Conservation (phyloP, 1,140 invertebrate genomes). For the Rhysida immarginata region DNA sequence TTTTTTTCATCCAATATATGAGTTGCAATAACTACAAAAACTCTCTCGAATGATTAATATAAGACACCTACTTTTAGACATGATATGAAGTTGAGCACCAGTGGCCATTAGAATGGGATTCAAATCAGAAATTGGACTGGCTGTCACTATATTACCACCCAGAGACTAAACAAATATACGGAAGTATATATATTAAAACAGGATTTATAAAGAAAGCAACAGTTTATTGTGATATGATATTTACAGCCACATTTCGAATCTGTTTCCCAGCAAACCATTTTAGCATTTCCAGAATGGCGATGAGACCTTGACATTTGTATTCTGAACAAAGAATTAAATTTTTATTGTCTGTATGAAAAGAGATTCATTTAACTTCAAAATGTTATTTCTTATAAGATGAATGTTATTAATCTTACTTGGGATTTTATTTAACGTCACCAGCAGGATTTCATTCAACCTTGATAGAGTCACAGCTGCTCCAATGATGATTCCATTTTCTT, state of each 20-base stretch:
- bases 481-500: slow-evolving; percentile 43
- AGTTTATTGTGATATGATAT: slow-evolving; percentile 22
- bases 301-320: slow-evolving; percentile 48
- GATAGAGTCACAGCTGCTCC: slow-evolving; percentile 65
- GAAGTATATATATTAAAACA: not conserved
- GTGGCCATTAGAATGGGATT: slow-evolving; percentile 81
- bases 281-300: slow-evolving; percentile 64
- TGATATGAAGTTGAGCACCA: slow-evolving; percentile 37
- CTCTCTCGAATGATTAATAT: too few species aligned
- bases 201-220: not conserved
- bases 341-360: not conserved
- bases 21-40: too few species aligned
- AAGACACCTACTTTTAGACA: slow-evolving; percentile 36
- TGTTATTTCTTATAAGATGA: too few species aligned
- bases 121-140: slow-evolving; percentile 89
- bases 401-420: too few species aligned
- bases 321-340: slow-evolving; percentile 23
- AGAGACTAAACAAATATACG: slow-evolving; percentile 40
- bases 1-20: too few species aligned
- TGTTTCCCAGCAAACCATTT: slow-evolving; percentile 90
- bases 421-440: too few species aligned
- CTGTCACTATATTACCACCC: slow-evolving; percentile 86
- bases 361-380: too few species aligned
- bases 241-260: slow-evolving; percentile 64
- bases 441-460: slow-evolving; percentile 52